phyloP scores from a whole-genome alignment of 1,140 invertebrate genomes.

The Orius insidiosus region DNA sequence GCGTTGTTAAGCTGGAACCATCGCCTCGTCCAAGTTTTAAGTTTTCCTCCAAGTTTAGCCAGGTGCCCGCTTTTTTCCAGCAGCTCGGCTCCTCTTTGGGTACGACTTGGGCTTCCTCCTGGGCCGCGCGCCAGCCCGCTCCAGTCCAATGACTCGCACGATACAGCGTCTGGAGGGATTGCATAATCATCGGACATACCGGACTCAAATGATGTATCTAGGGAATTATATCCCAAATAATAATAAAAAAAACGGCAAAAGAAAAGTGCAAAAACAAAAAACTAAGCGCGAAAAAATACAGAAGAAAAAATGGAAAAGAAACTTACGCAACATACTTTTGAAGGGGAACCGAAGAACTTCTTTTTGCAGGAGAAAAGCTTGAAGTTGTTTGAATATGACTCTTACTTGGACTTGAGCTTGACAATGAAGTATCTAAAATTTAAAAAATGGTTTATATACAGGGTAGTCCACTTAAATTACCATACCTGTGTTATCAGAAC shows the following conservation, averaged over 20 bases:
- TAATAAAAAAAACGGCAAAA: neutral
- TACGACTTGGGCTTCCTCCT: constrained; percentile 14
- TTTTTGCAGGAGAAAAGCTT: constrained; percentile 63
- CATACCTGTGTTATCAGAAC: constrained; percentile 22
- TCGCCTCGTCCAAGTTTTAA: constrained; percentile 87
- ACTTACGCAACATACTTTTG: constrained; percentile 41
- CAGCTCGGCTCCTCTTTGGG: constrained; percentile 13
- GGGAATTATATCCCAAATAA: constrained; percentile 4
- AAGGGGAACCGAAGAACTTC: constrained; percentile 65
- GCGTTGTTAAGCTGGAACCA: constrained; percentile 91
- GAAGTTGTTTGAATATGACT: constrained; percentile 61
- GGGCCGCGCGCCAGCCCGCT: constrained; percentile 15
- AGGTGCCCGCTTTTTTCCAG: constrained; percentile 83
- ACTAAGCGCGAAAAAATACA: constrained; percentile 2
- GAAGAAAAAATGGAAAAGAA: neutral
- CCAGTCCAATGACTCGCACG: constrained; percentile 38
- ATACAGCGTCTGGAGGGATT: constrained; percentile 79
- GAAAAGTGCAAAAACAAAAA: constrained; percentile 7
- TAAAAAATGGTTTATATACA: neutral
- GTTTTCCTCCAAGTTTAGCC: constrained; percentile 83
- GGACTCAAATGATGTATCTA: constrained; percentile 75
- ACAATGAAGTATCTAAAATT: constrained; percentile 28
- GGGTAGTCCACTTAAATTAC: neutral
- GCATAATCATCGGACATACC: constrained; percentile 91
- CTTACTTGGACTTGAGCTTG: constrained; percentile 56